Conservation (phyloP, 2,888 invertebrate species). For the Seira musarum region DNA sequence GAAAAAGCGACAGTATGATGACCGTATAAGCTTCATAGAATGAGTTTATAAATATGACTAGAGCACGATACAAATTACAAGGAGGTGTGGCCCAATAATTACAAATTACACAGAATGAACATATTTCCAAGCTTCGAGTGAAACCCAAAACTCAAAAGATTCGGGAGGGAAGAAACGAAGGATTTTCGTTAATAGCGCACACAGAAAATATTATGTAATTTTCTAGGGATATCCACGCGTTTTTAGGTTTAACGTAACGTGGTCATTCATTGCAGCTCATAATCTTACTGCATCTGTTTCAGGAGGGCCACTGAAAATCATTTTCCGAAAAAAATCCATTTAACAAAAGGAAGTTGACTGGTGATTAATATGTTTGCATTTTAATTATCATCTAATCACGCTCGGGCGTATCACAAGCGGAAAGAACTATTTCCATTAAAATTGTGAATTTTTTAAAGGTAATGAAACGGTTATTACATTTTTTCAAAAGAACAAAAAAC, state of each 20-base stretch:
- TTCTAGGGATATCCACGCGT: conserved; percentile 11
- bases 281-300: conserved; percentile 44
- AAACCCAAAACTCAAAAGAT: conserved; percentile 16
- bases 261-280: conserved; percentile 30
- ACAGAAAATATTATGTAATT: neutral
- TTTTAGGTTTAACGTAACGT: conserved; percentile 25
- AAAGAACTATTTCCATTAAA: no score
- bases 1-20: no score
- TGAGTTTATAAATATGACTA: neutral
- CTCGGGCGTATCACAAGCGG: neutral
- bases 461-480: conserved; percentile 41
- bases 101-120: conserved; percentile 56
- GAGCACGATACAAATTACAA: conserved; percentile 51
- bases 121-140: conserved; percentile 1
- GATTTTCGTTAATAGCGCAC: conserved; percentile 4
- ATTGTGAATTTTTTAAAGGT: no score
- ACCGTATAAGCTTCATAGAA: no score
- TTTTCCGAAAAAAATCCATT: neutral
- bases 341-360: conserved; percentile 40
- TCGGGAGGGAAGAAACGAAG: conserved; percentile 13
- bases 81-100: conserved; percentile 56
- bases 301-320: conserved; percentile 23
- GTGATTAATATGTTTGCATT: conserved; percentile 68
- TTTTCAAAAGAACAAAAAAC: no score
- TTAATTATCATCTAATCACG: conserved; percentile 66